Evolutionary conservation across 2,888 invertebrate genomes (phyloP).

Genomic region (Eutolmus rufibarbis): DNA sequence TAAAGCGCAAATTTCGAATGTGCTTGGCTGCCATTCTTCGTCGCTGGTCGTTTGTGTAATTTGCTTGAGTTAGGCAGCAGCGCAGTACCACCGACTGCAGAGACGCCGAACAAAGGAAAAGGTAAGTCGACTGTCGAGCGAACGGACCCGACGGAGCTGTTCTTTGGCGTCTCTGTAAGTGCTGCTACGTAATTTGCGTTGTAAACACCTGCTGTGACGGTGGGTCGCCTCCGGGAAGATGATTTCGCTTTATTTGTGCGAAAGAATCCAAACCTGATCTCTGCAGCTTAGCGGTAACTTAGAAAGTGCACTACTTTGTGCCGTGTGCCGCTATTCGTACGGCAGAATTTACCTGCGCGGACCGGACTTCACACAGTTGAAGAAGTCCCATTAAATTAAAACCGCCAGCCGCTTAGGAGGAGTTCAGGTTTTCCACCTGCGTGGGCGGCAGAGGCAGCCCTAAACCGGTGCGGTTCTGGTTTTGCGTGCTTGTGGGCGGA

Average conservation of each 20-base stretch:
- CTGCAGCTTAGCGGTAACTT: slow-evolving; percentile 18
- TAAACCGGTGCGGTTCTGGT: background rate
- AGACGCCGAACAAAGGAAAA: background rate
- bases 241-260: background rate
- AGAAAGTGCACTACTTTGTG: slow-evolving; percentile 3
- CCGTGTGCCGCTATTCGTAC: slow-evolving; percentile 19
- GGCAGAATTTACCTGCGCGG: background rate
- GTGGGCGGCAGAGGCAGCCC: background rate
- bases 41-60: background rate
- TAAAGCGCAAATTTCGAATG: background rate
- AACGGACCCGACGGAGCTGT: background rate
- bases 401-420: background rate
- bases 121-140: background rate
- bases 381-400: background rate
- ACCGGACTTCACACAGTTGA: background rate
- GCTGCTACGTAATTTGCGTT: background rate
- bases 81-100: background rate
- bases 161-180: background rate
- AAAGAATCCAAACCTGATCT: background rate
- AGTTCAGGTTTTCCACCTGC: background rate
- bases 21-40: background rate
- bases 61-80: background rate
- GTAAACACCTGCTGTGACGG: background rate
- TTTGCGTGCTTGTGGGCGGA: background rate
- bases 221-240: background rate